Percentiles rank a stretch among this genome's conserved stretches.
Evolutionary conservation across 92 coral and sea anemone genomes (phyloP).

Genomic region (Porites rus): DNA sequence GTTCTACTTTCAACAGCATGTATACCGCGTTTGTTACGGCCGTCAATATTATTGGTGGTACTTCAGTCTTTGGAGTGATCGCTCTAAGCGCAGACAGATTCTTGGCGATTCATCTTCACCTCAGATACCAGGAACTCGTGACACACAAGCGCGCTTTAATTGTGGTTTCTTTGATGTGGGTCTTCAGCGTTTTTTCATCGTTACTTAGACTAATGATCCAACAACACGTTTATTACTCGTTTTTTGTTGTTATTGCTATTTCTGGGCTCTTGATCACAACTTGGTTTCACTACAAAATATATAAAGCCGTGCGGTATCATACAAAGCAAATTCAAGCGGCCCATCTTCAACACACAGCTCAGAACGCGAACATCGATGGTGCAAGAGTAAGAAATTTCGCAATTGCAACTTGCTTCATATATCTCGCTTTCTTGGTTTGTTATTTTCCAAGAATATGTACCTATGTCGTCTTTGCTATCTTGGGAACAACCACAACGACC

Average conservation of each 20-base stretch:
- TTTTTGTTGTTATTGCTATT: neutral
- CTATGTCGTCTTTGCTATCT: neutral
- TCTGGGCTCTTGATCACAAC: neutral
- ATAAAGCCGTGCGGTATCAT: neutral
- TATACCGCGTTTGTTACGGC: neutral
- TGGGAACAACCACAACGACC: neutral
- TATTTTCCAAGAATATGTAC: constrained; percentile 3
- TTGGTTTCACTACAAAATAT: neutral
- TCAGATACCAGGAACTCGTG: constrained; percentile 13
- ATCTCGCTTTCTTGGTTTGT: constrained; percentile 6
- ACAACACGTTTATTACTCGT: neutral
- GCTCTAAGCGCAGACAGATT: constrained; percentile 10
- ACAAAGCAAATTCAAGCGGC: neutral
- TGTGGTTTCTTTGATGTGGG: neutral
- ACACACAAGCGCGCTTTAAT: neutral
- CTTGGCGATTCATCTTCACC: constrained; percentile 15
- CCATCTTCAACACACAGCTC: neutral
- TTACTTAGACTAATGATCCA: neutral
- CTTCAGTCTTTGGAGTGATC: neutral
- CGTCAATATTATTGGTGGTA: neutral
- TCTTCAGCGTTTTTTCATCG: neutral
- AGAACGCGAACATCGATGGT: neutral
- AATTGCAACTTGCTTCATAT: constrained; percentile 3
- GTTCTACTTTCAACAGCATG: neutral
- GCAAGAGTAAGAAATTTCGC: neutral